Evolutionary conservation across 2,113 vertebrate species (phyloP).

Genomic region (Sus scrofa): T2T-Sscrofa CM000815.6:87038001-87038500

Average conservation of each 20-base stretch:
- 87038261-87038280: not conserved
- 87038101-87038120: not conserved
- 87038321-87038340: not conserved
- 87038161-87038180: not conserved
- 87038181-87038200: too few relatives aligned
- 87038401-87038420: not conserved
- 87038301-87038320: accelerated
- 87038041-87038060: not conserved
- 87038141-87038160: not conserved
- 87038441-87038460: not conserved
- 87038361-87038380: not conserved
- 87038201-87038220: not conserved
- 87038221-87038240: not conserved
- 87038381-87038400: not conserved
- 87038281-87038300: not conserved
- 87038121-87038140: not conserved
- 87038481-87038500: not conserved
- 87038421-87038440: not conserved
- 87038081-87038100: not conserved
- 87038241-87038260: not conserved
- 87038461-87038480: not conserved
- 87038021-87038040: not conserved
- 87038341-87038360: too few relatives aligned
- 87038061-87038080: not conserved
- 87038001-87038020: not conserved